A percentile compares a stretch with the other conserved stretches of the same genome.
phyloP scores from a whole-genome alignment of 2,888 invertebrate genomes.

The Eristalinus aeneus region DNA sequence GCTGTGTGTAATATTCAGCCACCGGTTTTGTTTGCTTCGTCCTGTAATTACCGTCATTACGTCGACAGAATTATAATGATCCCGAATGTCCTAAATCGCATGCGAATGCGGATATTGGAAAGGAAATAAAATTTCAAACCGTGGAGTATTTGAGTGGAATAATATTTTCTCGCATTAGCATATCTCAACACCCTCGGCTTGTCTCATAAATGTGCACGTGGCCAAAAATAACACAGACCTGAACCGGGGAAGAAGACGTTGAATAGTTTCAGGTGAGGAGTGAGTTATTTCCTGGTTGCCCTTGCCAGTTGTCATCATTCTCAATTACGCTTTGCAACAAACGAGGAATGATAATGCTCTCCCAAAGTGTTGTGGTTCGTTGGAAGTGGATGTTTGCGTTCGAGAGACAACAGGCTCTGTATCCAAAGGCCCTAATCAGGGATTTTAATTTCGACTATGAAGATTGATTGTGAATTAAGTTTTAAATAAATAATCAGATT shows the following conservation, averaged over 20 bases:
- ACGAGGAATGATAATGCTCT: slow-evolving; percentile 13
- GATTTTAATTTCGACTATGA: neutral
- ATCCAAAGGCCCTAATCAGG: neutral
- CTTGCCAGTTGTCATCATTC: slow-evolving; percentile 21
- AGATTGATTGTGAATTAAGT: slow-evolving; percentile 4
- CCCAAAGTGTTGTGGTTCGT: neutral
- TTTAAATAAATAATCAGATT: slow-evolving; percentile 8
- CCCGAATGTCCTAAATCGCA: slow-evolving; percentile 8
- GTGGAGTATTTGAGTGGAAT: neutral
- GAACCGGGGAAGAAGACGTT: neutral
- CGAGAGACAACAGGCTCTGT: neutral
- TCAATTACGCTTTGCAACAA: slow-evolving; percentile 35
- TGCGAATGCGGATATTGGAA: neutral
- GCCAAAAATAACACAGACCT: neutral
- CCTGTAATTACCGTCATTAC: slow-evolving; percentile 26
- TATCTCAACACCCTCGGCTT: neutral
- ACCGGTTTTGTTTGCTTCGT: slow-evolving; percentile 1
- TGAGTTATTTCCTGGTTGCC: neutral
- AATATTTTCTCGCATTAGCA: neutral
- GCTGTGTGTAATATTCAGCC: neutral
- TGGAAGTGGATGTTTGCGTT: neutral
- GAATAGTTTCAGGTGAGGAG: neutral
- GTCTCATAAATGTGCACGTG: neutral
- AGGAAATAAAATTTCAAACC: slow-evolving; percentile 10
- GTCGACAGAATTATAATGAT: slow-evolving; percentile 1